Percentiles rank a stretch among this genome's conserved stretches.
Conservation (phyloP, 2,113 vertebrate species). For the Ciconia maguari region DNA sequence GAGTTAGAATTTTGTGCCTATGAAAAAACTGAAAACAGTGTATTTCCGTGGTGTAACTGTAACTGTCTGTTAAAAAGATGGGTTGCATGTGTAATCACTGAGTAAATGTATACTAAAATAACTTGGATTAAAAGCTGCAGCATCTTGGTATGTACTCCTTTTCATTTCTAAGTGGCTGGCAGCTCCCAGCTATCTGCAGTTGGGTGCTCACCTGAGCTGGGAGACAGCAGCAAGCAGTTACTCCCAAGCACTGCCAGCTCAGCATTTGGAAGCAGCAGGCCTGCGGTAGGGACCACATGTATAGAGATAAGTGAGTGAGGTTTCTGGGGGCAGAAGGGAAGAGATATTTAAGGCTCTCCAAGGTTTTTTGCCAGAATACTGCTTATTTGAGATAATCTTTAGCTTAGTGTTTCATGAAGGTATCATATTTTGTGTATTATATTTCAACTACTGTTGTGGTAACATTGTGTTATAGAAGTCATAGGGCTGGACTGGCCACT, state of each 20-base stretch:
- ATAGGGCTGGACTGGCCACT: not conserved
- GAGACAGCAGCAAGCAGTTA: not conserved
- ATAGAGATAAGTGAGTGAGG: not conserved
- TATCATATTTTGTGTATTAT: not conserved
- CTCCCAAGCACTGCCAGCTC: not conserved
- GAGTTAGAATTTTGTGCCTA: not conserved
- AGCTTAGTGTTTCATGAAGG: not conserved
- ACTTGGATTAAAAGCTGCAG: not conserved
- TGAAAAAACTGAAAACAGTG: not conserved
- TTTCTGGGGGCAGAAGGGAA: not conserved
- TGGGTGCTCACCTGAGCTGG: not conserved
- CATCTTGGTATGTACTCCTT: not conserved
- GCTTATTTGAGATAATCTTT: not conserved
- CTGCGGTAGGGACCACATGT: rapidly evolving
- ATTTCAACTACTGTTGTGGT: not conserved
- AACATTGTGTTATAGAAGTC: not conserved
- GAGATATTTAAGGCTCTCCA: not conserved
- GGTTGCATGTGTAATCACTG: not conserved
- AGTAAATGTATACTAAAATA: not conserved
- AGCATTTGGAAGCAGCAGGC: not conserved
- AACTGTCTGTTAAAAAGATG: not conserved
- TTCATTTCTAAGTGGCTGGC: not conserved
- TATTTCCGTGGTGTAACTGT: not conserved
- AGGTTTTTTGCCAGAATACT: not conserved
- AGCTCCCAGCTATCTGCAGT: not conserved